Percentiles rank a stretch among this genome's conserved stretches.
Evolutionary conservation across 2,113 vertebrate genomes (phyloP).

Genomic region (Poeciliopsis turrubarensis): DNA sequence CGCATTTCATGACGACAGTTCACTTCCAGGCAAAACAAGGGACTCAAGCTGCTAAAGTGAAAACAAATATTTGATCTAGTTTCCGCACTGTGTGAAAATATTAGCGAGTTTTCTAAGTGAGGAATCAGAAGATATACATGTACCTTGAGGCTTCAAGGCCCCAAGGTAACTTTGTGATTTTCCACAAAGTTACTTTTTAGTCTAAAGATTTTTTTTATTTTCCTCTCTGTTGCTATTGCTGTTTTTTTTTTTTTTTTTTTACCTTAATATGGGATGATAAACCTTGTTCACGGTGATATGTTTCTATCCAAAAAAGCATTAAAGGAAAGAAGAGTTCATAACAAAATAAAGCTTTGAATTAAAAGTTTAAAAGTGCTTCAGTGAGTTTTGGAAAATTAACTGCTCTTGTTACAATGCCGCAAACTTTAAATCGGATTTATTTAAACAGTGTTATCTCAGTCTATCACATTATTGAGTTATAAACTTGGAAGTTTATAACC

Average conservation of each 20-base stretch:
- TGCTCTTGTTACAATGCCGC: conserved; percentile 10
- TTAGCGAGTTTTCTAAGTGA: conserved; percentile 46
- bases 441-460: conserved; percentile 19
- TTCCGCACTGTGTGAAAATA: conserved; percentile 55
- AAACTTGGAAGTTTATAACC: neutral
- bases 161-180: conserved; percentile 31
- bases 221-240: conserved; percentile 52
- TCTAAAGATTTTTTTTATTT: conserved; percentile 45
- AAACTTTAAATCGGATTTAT: conserved; percentile 19
- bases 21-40: conserved; percentile 25
- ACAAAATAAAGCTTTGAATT: conserved; percentile 39
- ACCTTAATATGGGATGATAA: conserved; percentile 46
- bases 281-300: conserved; percentile 15
- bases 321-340: conserved; percentile 26
- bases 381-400: conserved; percentile 30
- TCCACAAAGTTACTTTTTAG: neutral
- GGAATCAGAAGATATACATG: conserved; percentile 29
- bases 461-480: conserved; percentile 1
- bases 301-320: conserved; percentile 20
- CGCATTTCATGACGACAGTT: conserved; percentile 35
- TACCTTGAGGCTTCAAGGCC: conserved; percentile 7
- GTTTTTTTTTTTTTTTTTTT: conserved; percentile 36
- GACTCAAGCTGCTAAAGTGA: conserved; percentile 55
- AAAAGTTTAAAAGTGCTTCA: conserved; percentile 46
- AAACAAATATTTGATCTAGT: conserved; percentile 75